Evolutionary conservation across 2,888 invertebrate genomes (phyloP), one percentile per base, ranked within the genome.

Genomic region (Ochropacha duplaris): DNA sequence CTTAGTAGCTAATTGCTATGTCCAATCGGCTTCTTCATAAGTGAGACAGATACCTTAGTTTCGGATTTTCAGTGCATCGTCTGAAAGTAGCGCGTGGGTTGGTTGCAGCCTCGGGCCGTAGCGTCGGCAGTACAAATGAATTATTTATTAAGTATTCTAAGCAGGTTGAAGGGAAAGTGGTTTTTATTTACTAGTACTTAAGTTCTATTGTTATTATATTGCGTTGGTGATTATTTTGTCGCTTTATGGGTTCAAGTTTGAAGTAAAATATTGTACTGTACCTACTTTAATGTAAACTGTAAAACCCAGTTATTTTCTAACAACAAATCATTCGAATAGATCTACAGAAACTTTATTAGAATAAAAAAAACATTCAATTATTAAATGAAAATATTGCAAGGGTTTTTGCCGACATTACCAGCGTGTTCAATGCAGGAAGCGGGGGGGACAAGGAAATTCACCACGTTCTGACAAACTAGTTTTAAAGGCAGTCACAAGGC

Each of bases 401-500:
- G 8, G 9, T 9, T 28, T 9, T 24, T 72, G 63, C 56, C 11
- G 22, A 49, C 62, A 26, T 50, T 72, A 66, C 26, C 5, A 19
- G 24, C 50, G 39, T 51, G 22, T 55, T 57, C 19, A 9, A 19
- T 44, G 44, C 19, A 44, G 59, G 54, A 57, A 66, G 50, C 54
- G 64, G 56, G 60, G 60, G 59, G 60, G 60, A 58, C 59, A 58
- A 58, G 55, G 63, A 68, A 76, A 68, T 72, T 72, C 68, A 60
- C 61, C 61, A 68, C 66, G 67, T 72, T 74, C 69, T 75, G 70
- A 72, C 73, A 76, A 76, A 79, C 67, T 67, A 73, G 58, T 65
- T 66, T 56, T 58, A 54, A 61, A 60, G 26, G 57, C 56, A 60
- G 62, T 60, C 54, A 49, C 55, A 52, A 51, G 28, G 39, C 44